A percentile compares a stretch with the other conserved stretches of the same genome.
phyloP scores from a whole-genome alignment of 2,888 invertebrate genomes.

The Timema cristinae region DNA sequence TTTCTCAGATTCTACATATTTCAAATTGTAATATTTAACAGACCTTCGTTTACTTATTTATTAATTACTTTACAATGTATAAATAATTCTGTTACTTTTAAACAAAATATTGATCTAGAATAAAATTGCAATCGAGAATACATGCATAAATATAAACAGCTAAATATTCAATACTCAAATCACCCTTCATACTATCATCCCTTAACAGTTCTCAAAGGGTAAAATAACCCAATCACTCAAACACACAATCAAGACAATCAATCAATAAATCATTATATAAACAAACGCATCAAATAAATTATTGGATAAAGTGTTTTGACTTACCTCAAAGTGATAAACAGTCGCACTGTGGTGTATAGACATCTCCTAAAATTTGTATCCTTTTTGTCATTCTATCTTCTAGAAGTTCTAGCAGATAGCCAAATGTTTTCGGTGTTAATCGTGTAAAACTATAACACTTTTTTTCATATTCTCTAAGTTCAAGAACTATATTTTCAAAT shows the following conservation, averaged over 20 bases:
- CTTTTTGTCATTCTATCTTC: neutral
- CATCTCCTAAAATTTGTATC: slow-evolving; percentile 4
- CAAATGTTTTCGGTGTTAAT: slow-evolving; percentile 1
- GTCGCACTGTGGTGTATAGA: neutral
- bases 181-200: too few species aligned
- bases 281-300: too few species aligned
- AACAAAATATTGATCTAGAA: too few species aligned
- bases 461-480: neutral
- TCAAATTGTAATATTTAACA: too few species aligned
- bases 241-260: too few species aligned
- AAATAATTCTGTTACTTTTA: neutral
- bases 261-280: too few species aligned
- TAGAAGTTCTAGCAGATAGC: neutral
- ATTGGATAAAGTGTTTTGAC: neutral
- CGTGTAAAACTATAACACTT: neutral
- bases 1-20: too few species aligned
- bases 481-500: neutral
- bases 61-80: neutral
- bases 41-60: neutral
- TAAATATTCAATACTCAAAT: too few species aligned
- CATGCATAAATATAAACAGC: too few species aligned
- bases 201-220: too few species aligned
- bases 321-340: neutral
- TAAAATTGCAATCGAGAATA: too few species aligned
- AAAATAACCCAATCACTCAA: too few species aligned